Base-by-base conservation (phyloP, 2,113 vertebrate species). In the Oreochromis aureus region DNA sequence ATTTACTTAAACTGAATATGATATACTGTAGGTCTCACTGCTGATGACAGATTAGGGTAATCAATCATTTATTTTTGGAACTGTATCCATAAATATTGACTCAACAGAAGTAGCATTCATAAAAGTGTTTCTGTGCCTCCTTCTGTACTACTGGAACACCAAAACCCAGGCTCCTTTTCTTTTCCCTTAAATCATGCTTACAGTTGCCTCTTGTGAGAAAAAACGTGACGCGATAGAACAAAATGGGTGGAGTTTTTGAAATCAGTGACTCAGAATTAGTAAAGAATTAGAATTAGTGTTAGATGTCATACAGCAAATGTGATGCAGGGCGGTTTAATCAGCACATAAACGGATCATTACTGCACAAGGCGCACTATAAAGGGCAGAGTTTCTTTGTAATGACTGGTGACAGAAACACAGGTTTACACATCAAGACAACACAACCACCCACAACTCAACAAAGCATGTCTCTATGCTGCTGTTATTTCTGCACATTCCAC, bases 381-480 rank as follows among this genome's bases (percentile, higher is more conserved):
- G 86, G 85, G 84, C 93, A 86, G 80, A 87, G 80, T 73, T 91
- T 83, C 81, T 86, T 71, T 9, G 59, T 87, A 66, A 91, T 80
- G 44, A 39, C 81, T 58, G 51, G 80, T 76, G 86, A 81, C 85
- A 84, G 55, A 63, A 24, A 53, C 63, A 56, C 63, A 46, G 48
- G 27, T 27, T 53, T 53, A 30, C 19, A 81, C 36, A 4, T 24
- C 61, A 13, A 22, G 55, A n/a, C 8, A 56, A 8, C 24, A 4
- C 15, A 61, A 61, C 58, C 16, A 53, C 80, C 59, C 87, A 12
- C 84, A 3, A 7, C 53, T 76, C 48, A 76, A 53, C 63, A 89
- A 55, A 81, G 39, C 51, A 19, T 5, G 12, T 22, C 27, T 54
- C 10, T 2, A 0, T 53, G 86, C 79, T 84, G 83, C 59, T 73